Percentiles rank a stretch among this genome's conserved stretches.
Conservation (phyloP, 2,797 vertebrate species). For the Parauchenoglanis punctatus region DNA sequence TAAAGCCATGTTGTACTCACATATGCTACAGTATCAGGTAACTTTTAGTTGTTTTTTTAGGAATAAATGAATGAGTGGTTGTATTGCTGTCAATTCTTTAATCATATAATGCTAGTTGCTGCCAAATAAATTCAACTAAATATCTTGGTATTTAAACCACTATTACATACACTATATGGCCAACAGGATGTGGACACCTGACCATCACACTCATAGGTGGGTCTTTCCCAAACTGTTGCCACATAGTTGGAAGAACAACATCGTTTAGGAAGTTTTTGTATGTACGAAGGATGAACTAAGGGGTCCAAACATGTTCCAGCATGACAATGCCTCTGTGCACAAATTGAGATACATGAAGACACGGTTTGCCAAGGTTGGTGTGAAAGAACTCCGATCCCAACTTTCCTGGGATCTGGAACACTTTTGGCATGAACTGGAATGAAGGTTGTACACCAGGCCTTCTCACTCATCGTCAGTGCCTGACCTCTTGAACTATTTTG, state of each 20-base stretch:
- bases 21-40: neutral
- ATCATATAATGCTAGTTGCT: neutral
- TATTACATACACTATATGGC: neutral
- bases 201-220: neutral
- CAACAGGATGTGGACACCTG: neutral
- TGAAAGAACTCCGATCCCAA: neutral
- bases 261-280: neutral
- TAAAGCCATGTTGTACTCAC: neutral
- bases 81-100: neutral
- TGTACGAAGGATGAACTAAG: neutral
- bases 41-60: neutral
- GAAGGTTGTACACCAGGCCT: neutral
- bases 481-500: neutral
- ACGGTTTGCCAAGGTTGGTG: neutral
- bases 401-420: too few species aligned
- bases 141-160: neutral
- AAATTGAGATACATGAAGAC: neutral
- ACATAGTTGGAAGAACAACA: neutral
- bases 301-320: neutral
- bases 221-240: neutral
- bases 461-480: neutral
- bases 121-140: neutral
- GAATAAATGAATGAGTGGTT: neutral
- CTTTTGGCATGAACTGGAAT: too few species aligned
- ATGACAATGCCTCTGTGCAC: neutral